Evolutionary conservation across 2,888 invertebrate species (phyloP).

Genomic region (Eledona agricola): DNA sequence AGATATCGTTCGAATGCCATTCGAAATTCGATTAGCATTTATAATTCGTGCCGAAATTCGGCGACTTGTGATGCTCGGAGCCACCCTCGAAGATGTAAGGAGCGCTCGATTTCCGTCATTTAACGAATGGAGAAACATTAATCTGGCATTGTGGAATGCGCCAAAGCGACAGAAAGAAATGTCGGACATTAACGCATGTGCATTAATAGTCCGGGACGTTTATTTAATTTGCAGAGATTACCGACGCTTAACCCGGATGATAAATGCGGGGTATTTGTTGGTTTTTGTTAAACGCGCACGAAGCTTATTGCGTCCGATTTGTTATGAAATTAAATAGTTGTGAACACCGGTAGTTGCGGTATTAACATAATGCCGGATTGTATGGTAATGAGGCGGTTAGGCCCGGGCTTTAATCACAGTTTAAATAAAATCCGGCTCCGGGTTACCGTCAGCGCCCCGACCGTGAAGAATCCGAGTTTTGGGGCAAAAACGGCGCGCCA

Average conservation of each 20-base stretch:
- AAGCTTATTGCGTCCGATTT: slow-evolving; percentile 32
- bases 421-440: slow-evolving; percentile 1
- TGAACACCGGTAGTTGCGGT: slow-evolving; percentile 34
- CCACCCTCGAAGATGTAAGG: not conserved
- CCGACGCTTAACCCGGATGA: slow-evolving; percentile 39
- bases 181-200: slow-evolving; percentile 34
- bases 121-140: slow-evolving; percentile 55
- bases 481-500: slow-evolving; percentile 26
- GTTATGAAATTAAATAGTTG: slow-evolving; percentile 32
- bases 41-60: slow-evolving; percentile 22
- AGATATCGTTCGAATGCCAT: slow-evolving; percentile 27
- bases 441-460: slow-evolving; percentile 20
- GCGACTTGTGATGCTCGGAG: not conserved
- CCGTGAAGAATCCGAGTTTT: slow-evolving; percentile 21
- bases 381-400: slow-evolving; percentile 31
- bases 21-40: slow-evolving; percentile 29
- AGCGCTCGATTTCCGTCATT: slow-evolving; percentile 53
- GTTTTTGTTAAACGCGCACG: slow-evolving; percentile 34
- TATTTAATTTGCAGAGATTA: slow-evolving; percentile 40
- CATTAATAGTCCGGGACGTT: slow-evolving; percentile 25
- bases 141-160: slow-evolving; percentile 50
- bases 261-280: slow-evolving; percentile 42
- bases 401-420: slow-evolving; percentile 5
- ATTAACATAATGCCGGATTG: slow-evolving; percentile 33
- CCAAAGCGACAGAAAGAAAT: slow-evolving; percentile 36